A percentile compares a stretch with the other conserved stretches of the same genome.
phyloP scores from a whole-genome alignment of 2,113 vertebrate species.

The Chionodraco myersi region DNA sequence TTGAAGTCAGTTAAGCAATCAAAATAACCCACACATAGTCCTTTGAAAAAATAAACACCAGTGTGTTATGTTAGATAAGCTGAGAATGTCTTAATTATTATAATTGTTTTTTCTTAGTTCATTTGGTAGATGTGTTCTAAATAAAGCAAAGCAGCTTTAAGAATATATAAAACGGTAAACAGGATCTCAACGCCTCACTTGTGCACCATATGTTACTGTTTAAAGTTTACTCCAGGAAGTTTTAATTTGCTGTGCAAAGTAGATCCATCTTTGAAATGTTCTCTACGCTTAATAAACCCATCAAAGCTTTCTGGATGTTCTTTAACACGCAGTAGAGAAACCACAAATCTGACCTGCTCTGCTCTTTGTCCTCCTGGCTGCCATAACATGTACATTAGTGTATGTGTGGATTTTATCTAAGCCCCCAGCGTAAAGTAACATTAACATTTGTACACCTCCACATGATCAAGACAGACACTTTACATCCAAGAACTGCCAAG shows the following conservation, averaged over 20 bases:
- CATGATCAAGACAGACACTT: slow-evolving; percentile 26
- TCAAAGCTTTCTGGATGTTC: neutral
- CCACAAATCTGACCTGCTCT: neutral
- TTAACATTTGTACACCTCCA: neutral
- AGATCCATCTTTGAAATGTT: neutral
- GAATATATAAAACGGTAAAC: neutral
- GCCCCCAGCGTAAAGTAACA: neutral
- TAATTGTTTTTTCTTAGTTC: neutral
- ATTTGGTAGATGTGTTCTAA: neutral
- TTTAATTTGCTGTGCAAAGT: neutral
- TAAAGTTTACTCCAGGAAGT: neutral
- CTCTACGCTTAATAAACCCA: neutral
- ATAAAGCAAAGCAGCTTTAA: neutral
- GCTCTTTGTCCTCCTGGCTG: neutral
- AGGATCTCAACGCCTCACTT: neutral
- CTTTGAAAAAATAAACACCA: too few relatives aligned
- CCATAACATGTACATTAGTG: neutral
- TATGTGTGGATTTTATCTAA: neutral
- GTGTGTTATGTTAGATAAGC: too few relatives aligned
- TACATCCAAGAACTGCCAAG: slow-evolving; percentile 11
- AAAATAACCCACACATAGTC: too few relatives aligned
- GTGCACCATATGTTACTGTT: neutral
- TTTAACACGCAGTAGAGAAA: neutral
- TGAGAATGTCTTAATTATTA: neutral
- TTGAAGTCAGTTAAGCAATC: too few relatives aligned